Evolutionary conservation across 2,888 invertebrate genomes (phyloP).

Genomic region (Callinectes sapidus): DNA sequence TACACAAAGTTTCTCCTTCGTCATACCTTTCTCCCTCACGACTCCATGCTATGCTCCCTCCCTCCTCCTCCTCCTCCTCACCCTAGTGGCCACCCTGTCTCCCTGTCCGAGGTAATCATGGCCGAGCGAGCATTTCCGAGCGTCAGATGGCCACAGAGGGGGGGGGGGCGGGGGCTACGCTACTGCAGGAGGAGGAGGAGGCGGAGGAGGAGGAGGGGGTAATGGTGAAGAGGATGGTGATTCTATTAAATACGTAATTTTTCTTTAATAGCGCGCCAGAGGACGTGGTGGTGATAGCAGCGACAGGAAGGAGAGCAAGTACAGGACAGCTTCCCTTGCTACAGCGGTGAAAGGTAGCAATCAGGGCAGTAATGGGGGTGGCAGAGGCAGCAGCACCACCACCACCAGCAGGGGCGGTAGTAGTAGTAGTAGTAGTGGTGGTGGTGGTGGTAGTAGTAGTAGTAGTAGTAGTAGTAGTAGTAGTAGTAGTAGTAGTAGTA

Average conservation of each 20-base stretch:
- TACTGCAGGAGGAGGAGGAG: background rate
- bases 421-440: background rate
- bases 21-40: background rate
- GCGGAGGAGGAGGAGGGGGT: constrained; percentile 19
- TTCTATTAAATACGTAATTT: background rate
- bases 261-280: background rate
- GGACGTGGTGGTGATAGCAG: background rate
- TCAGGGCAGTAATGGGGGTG: background rate
- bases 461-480: background rate
- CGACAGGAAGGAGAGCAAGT: background rate
- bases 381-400: background rate
- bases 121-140: constrained; percentile 44
- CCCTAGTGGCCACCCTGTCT: background rate
- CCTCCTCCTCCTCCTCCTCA: background rate
- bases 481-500: background rate
- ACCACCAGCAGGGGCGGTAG: background rate
- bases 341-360: background rate
- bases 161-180: constrained; percentile 41
- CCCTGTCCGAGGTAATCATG: constrained; percentile 55
- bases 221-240: background rate
- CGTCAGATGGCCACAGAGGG: constrained; percentile 47
- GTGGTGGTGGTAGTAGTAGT: background rate
- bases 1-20: constrained; percentile 22
- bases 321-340: background rate
- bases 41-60: background rate